Base-by-base conservation (phyloP, 1,140 invertebrate genomes). In the Drosophila rufa region DNA sequence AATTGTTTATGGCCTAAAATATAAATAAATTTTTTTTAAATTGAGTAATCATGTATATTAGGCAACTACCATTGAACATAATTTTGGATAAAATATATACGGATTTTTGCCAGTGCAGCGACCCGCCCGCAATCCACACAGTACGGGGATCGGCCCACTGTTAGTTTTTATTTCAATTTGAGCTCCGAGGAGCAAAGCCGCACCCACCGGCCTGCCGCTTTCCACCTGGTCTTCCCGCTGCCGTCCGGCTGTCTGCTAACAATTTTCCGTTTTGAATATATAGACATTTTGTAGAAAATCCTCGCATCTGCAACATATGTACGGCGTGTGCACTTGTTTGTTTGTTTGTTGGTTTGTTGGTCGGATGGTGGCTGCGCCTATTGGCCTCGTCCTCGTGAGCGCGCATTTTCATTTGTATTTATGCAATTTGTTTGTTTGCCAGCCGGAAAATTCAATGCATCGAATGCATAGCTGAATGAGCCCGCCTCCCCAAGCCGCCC, bases 381-480 rank as follows among this genome's bases (percentile, higher is more conserved):
- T 55, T 80, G 69, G 77, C 66, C 60, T 82, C 51, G 80, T 61
- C 60, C 66, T 82, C 51, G 80, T 61, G 80, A 46, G 74, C 59
- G 73, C 66, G 66, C 57, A 86, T 87, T 87, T 86, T 87, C 86
- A 90, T 84, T 89, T 89, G 81, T 89, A 90, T 89, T 89, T 84
- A 81, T 89, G 85, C 84, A 89, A 90, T 89, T 89, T 90, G 84
- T 89, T 89, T 89, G 84, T 89, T 85, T 85, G 78, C 82, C 80
- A 89, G 75, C 68, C 71, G 81, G 85, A 90, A 89, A 89, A 89
- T 89, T 75, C 81, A 90, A 90, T 89, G 74, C 84, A 84, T 89
- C 79, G 77, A 90, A 83, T 80, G 55, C 62, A 81, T 59, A 74
- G 65, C 47, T 65, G 64, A 73, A 60, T 48, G 66, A 48, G 48